Percentiles rank a stretch among this genome's conserved stretches.
phyloP scores from a whole-genome alignment of 2,113 vertebrate genomes.

The Leptobrachium leishanense region DNA sequence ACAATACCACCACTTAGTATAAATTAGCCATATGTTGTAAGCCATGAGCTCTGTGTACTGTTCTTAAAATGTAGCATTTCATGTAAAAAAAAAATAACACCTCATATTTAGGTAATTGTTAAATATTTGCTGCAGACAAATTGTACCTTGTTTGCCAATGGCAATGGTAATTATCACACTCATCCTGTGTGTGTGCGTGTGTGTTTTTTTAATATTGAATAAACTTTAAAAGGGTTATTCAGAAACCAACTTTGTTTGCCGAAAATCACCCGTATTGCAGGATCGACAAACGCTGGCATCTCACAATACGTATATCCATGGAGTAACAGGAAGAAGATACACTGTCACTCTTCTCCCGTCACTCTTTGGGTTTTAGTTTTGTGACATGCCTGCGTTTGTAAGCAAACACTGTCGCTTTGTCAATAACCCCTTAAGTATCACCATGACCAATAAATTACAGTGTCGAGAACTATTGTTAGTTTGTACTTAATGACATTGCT shows the following conservation, averaged over 20 bases:
- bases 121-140: constrained; percentile 16
- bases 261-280: no score
- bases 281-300: no score
- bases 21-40: constrained; percentile 10
- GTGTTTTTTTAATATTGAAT: neutral
- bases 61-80: constrained; percentile 19
- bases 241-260: no score
- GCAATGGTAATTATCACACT: neutral
- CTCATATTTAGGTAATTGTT: constrained; percentile 24
- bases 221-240: no score
- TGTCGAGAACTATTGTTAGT: constrained; percentile 24
- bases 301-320: no score
- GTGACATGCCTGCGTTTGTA: no score
- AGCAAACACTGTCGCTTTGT: no score
- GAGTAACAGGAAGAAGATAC: no score
- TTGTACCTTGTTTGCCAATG: neutral
- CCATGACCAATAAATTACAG: constrained; percentile 21
- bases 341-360: neutral
- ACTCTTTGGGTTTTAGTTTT: neutral
- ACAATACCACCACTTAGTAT: constrained; percentile 21
- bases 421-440: constrained; percentile 11
- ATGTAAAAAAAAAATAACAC: constrained; percentile 1
- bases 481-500: constrained; percentile 27
- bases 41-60: constrained; percentile 23
- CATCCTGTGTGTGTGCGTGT: neutral